Percentiles rank a stretch among this genome's conserved stretches.
These are phyloP conservation scores for Nasua narica DNA, from an alignment of 2,797 vertebrate genomes.

Conservation along the genomic window DNA sequence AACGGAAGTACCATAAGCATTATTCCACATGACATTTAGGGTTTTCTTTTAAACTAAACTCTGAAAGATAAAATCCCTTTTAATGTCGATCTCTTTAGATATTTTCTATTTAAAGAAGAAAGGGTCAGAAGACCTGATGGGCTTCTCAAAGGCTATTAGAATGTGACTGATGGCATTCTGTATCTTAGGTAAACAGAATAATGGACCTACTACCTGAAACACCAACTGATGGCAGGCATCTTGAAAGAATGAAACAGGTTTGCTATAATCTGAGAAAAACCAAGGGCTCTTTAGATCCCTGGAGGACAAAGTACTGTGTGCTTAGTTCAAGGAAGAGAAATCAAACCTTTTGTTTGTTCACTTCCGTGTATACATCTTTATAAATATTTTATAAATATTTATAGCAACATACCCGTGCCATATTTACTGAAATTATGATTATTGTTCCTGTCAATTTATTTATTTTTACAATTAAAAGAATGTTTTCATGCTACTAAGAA, in stretches of 20 bases:
- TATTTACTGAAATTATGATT: neutral
- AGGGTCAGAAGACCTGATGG: neutral
- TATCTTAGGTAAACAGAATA: constrained; percentile 74
- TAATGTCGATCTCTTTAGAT: constrained; percentile 69
- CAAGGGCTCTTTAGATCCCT: constrained; percentile 60
- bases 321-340: neutral
- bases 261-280: constrained; percentile 59
- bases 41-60: constrained; percentile 53
- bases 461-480: constrained; percentile 20
- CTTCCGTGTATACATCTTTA: neutral
- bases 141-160: constrained; percentile 74
- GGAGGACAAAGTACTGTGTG: constrained; percentile 36
- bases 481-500: neutral
- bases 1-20: constrained; percentile 58
- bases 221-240: constrained; percentile 65
- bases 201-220: constrained; percentile 64
- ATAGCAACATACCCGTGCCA: neutral
- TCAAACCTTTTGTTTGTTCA: neutral
- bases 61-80: constrained; percentile 70
- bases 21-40: constrained; percentile 58
- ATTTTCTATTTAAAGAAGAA: constrained; percentile 68
- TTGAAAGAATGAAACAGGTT: constrained; percentile 46
- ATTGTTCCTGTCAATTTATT: neutral
- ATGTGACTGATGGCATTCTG: constrained; percentile 70
- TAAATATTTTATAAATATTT: constrained; percentile 29